Evolutionary conservation across 2,888 invertebrate genomes (phyloP).

Genomic region (Chrysolina oricalcia): DNA sequence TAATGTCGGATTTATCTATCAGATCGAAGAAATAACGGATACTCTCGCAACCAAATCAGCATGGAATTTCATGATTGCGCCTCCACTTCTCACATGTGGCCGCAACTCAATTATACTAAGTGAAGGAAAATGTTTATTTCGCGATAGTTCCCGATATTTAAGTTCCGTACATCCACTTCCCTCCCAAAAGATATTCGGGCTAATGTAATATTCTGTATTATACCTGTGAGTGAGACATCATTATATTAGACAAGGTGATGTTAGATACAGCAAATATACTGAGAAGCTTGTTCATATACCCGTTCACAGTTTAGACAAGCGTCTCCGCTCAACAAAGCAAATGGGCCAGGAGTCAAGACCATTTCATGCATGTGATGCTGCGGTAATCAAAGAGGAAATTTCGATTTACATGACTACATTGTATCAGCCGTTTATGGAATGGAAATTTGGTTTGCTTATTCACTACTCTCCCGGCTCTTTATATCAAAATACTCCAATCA

Average conservation of each 20-base stretch:
- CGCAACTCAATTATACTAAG: conserved; percentile 7
- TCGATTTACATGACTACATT: neutral
- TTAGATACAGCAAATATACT: conserved; percentile 15
- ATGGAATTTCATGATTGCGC: neutral
- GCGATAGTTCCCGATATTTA: neutral
- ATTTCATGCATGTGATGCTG: neutral
- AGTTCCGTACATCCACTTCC: conserved; percentile 10
- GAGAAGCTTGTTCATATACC: neutral
- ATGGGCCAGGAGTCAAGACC: neutral
- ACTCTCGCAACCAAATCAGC: no score
- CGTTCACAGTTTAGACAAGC: conserved; percentile 8
- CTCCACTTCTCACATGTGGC: neutral
- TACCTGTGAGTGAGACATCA: conserved; percentile 19
- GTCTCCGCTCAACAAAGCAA: neutral
- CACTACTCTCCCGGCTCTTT: neutral
- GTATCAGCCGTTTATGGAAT: neutral
- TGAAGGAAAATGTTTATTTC: conserved; percentile 20
- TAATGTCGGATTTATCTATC: no score
- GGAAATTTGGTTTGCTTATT: neutral
- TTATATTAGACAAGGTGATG: conserved; percentile 2
- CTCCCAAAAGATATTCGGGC: conserved; percentile 10
- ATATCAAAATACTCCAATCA: no score
- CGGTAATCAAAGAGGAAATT: neutral
- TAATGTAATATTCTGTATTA: conserved; percentile 11
- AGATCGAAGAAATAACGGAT: no score